A percentile compares a stretch with the other conserved stretches of the same genome.
Conservation (phyloP, 2,797 vertebrate species). For the Astyanax mexicanus region DNA sequence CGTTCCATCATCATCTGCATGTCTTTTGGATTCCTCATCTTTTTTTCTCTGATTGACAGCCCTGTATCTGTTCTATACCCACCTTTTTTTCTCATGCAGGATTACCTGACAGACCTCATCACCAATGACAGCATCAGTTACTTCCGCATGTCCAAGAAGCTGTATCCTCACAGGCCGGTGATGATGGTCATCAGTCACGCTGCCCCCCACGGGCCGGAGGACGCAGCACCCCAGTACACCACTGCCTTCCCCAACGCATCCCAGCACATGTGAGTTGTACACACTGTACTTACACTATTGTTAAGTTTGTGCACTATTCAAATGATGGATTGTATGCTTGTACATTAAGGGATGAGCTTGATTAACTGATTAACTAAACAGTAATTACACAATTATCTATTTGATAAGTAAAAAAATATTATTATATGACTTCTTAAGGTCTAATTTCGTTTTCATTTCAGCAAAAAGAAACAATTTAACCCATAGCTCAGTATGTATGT, state of each 20-base stretch:
- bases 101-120: conserved; percentile 96
- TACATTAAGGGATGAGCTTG: no score
- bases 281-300: conserved; percentile 3
- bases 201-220: conserved; percentile 92
- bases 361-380: no score
- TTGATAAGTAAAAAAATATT: no score
- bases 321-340: no score
- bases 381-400: no score
- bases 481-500: no score
- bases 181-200: conserved; percentile 96
- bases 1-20: neutral
- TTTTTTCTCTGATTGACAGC: neutral
- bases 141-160: conserved; percentile 91
- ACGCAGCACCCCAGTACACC: conserved; percentile 92
- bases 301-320: no score
- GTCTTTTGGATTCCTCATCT: neutral
- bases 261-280: conserved; percentile 92
- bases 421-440: no score
- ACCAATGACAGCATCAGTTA: conserved; percentile 92
- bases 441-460: no score
- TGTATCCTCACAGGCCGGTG: conserved; percentile 92
- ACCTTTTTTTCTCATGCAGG: conserved; percentile 74
- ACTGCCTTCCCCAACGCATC: conserved; percentile 92
- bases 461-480: no score
- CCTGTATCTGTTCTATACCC: neutral